phyloP scores from a whole-genome alignment of 2,113 vertebrate genomes.

The Phyllopteryx taeniolatus region DNA sequence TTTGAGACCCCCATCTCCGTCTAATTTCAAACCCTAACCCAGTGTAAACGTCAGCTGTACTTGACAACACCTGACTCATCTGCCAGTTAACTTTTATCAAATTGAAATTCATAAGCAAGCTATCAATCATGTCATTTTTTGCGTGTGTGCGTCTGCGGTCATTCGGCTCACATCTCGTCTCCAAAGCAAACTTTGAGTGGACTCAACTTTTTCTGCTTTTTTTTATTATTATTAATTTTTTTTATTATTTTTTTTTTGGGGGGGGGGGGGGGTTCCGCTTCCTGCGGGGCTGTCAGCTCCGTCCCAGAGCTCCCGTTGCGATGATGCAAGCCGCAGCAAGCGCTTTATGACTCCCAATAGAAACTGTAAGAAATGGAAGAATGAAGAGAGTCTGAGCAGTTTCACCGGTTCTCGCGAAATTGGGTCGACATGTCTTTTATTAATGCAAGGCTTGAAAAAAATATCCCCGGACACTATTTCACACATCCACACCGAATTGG shows the following conservation, averaged over 20 bases:
- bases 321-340: slow-evolving; percentile 4
- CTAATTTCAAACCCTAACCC: background rate
- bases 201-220: slow-evolving; percentile 1
- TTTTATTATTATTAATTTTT: too few relatives aligned
- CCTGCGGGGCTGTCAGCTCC: background rate
- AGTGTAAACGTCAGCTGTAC: background rate
- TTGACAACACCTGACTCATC: background rate
- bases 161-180: background rate
- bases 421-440: background rate
- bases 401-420: background rate
- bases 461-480: background rate
- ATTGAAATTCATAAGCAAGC: background rate
- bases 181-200: background rate
- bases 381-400: background rate
- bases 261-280: background rate
- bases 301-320: background rate
- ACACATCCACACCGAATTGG: background rate
- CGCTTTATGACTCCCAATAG: background rate
- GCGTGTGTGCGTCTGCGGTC: background rate
- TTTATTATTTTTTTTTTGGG: background rate
- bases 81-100: background rate
- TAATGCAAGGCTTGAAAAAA: background rate
- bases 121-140: background rate
- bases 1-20: background rate
- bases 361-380: slow-evolving; percentile 2